A percentile compares a stretch with the other conserved stretches of the same genome.
These are phyloP conservation scores for Fistularia commersonii DNA, from an alignment of 2,797 vertebrate genomes.

Conservation along the genomic window DNA sequence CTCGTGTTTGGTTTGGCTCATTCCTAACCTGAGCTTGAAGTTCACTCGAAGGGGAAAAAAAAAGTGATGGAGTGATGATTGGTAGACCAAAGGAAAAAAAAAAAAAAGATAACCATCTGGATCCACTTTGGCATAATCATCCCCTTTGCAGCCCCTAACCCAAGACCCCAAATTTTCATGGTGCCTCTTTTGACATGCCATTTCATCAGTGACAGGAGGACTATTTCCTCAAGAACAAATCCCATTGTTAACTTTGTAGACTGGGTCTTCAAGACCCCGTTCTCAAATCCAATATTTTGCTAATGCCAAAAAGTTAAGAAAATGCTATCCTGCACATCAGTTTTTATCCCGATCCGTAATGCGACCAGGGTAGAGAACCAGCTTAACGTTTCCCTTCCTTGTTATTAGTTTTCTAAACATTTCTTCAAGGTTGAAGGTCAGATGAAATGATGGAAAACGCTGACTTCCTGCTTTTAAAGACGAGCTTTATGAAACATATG, in stretches of 20 bases:
- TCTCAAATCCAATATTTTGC: no score
- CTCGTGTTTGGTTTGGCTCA: constrained; percentile 62
- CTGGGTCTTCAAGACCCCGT: neutral
- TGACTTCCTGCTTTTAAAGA: constrained; percentile 54
- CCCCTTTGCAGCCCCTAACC: constrained; percentile 45
- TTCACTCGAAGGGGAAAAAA: constrained; percentile 14
- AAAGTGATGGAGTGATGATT: constrained; percentile 62
- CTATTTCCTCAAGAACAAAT: constrained; percentile 45
- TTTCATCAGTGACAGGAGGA: constrained; percentile 46
- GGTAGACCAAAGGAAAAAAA: constrained; percentile 25
- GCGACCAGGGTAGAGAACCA: no score
- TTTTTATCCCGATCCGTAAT: no score
- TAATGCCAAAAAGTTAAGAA: no score
- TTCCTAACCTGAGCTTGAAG: constrained; percentile 35
- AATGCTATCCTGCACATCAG: no score
- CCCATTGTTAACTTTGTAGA: constrained; percentile 44
- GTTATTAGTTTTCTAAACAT: constrained; percentile 52
- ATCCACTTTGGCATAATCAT: constrained; percentile 63
- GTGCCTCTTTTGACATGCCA: constrained; percentile 66
- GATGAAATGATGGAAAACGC: constrained; percentile 53
- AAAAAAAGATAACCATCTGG: constrained; percentile 65
- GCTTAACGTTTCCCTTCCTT: constrained; percentile 32
- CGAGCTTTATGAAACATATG: constrained; percentile 11
- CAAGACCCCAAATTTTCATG: constrained; percentile 49
- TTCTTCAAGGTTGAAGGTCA: constrained; percentile 57